phyloP scores from a whole-genome alignment of 37 sponge, comb jelly and placozoan genomes.

The Diacarnus erythraeanus region DNA sequence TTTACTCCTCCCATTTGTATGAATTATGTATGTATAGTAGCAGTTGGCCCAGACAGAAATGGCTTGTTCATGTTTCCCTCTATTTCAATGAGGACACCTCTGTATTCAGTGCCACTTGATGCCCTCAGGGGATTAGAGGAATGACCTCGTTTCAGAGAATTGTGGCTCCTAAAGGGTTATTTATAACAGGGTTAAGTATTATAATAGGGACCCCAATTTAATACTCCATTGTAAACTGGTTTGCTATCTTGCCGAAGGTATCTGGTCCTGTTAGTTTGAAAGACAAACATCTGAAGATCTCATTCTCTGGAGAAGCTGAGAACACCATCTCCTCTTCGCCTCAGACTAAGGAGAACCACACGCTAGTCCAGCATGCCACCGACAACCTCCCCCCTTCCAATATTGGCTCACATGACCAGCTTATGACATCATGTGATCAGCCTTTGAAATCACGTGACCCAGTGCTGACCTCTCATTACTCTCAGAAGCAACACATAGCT shows the following conservation, averaged over 20 bases:
- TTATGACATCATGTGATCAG: not conserved
- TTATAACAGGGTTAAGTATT: too few relatives aligned
- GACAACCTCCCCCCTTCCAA: not conserved
- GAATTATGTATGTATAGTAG: too few relatives aligned
- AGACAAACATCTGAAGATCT: slow-evolving; percentile 13
- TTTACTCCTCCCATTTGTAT: too few relatives aligned
- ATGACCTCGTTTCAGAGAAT: too few relatives aligned
- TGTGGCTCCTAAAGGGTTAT: too few relatives aligned
- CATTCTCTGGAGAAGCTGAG: slow-evolving; percentile 34
- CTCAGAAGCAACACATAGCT: not conserved
- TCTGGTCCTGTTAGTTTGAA: not conserved
- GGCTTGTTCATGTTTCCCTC: too few relatives aligned
- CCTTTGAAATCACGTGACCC: not conserved
- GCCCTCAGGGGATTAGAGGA: too few relatives aligned
- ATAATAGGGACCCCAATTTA: too few relatives aligned
- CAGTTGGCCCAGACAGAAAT: too few relatives aligned
- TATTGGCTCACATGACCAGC: not conserved
- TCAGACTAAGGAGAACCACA: not conserved
- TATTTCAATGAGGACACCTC: too few relatives aligned
- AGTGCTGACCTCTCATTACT: not conserved
- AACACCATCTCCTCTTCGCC: not conserved
- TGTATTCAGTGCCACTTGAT: too few relatives aligned
- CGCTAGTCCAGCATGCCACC: not conserved
- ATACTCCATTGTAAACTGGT: too few relatives aligned
- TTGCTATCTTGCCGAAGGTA: not conserved